Conservation (phyloP, 1,140 invertebrate genomes). For the Sycophila sp. region DNA sequence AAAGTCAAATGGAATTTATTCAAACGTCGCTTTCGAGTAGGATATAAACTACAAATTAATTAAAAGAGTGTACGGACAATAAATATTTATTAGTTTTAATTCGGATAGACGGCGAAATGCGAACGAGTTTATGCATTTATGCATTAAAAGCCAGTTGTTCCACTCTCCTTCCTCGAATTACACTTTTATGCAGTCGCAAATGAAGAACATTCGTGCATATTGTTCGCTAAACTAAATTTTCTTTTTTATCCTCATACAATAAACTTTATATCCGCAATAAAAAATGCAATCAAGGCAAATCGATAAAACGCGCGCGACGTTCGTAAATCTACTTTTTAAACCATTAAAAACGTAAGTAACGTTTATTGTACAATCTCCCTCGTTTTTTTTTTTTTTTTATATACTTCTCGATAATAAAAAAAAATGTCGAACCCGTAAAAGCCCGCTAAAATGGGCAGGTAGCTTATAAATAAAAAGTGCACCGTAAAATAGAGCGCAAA, state of each 20-base stretch:
- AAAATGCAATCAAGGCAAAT: background rate
- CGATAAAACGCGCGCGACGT: constrained; percentile 14
- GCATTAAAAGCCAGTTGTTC: background rate
- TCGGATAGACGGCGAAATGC: background rate
- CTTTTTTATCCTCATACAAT: constrained; percentile 11
- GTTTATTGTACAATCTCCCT: background rate
- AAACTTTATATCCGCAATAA: background rate
- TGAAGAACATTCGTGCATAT: background rate
- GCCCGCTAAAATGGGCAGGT: background rate
- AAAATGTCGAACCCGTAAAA: constrained; percentile 5
- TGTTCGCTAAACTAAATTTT: background rate
- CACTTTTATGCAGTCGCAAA: background rate
- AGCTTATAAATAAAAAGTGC: constrained; percentile 1
- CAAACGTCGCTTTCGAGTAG: no score
- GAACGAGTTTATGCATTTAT: constrained; percentile 9
- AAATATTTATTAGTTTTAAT: constrained; percentile 25
- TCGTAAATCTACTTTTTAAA: constrained; percentile 13
- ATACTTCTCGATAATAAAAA: constrained; percentile 5
- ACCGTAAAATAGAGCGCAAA: constrained; percentile 7
- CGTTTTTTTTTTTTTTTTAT: background rate
- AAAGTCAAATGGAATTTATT: constrained; percentile 11
- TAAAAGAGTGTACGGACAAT: background rate
- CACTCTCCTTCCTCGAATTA: background rate
- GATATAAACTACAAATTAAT: background rate
- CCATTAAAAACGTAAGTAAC: constrained; percentile 6